Conservation (phyloP, 2,797 vertebrate genomes). For the Argya squamiceps region DNA sequence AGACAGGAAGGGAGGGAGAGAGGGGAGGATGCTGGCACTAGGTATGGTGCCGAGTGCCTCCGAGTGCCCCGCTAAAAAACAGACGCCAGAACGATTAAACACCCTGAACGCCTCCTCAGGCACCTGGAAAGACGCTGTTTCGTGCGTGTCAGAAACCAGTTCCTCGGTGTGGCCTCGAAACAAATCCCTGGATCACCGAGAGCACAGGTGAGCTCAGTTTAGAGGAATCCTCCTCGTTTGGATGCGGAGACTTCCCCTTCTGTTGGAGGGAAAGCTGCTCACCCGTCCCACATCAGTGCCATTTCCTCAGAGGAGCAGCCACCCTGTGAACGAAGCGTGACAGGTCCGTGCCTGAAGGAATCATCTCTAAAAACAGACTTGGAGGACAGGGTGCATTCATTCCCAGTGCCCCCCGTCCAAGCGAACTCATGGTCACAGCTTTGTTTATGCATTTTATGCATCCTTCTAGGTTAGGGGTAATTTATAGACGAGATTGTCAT, state of each 20-base stretch:
- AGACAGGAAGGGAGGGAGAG: background rate
- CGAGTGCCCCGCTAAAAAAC: background rate
- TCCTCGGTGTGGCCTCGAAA: background rate
- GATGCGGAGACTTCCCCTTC: background rate
- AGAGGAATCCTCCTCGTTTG: background rate
- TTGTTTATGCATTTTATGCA: background rate
- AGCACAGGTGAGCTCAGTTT: background rate
- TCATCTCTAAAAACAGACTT: background rate
- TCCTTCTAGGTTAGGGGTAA: background rate
- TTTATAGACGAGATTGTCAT: background rate
- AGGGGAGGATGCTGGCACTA: background rate
- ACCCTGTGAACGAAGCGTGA: background rate
- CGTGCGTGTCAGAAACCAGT: too few relatives aligned
- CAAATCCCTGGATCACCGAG: too few relatives aligned
- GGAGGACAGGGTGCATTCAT: background rate
- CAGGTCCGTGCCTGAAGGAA: background rate
- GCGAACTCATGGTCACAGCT: background rate
- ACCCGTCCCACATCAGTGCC: background rate
- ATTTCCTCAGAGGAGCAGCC: background rate
- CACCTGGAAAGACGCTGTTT: background rate
- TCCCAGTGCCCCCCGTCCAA: background rate
- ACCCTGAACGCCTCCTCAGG: background rate
- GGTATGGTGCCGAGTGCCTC: background rate
- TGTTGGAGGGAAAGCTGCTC: background rate
- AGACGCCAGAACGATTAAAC: background rate